phyloP scores from a whole-genome alignment of 2,888 invertebrate species.

The Agrilus mali region DNA sequence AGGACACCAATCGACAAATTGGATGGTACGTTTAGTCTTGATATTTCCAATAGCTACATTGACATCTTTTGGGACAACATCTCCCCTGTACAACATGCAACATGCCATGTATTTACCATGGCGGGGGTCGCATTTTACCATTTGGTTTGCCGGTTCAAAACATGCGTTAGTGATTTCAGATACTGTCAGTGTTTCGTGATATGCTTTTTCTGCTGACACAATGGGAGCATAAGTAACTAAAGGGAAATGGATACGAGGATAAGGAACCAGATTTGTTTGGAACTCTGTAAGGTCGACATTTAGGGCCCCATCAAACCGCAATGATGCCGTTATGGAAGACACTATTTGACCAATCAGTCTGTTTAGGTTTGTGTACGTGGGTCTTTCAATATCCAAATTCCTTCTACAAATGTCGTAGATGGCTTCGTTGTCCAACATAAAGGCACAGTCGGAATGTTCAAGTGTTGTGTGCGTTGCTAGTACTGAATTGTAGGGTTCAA shows the following conservation, averaged over 20 bases:
- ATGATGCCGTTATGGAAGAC: conserved; percentile 45
- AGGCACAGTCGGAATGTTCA: conserved; percentile 49
- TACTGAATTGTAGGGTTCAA: conserved; percentile 51
- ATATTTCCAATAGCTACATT: conserved; percentile 43
- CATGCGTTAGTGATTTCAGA: conserved; percentile 48
- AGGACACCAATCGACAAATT: conserved; percentile 31
- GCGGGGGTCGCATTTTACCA: conserved; percentile 42
- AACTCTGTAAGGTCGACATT: conserved; percentile 49
- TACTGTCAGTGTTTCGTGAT: conserved; percentile 43
- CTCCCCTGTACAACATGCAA: conserved; percentile 38
- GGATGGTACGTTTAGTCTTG: conserved; percentile 41
- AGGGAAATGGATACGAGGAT: conserved; percentile 50
- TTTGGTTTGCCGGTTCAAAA: conserved; percentile 50
- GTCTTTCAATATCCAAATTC: conserved; percentile 47
- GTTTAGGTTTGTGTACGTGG: conserved; percentile 51
- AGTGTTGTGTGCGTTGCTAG: conserved; percentile 47
- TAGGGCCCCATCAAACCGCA: conserved; percentile 46
- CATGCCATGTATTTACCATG: conserved; percentile 45
- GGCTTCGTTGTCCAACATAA: conserved; percentile 39
- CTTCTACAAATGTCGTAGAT: conserved; percentile 43
- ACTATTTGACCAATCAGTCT: conserved; percentile 43
- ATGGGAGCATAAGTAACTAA: conserved; percentile 43
- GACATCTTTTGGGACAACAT: conserved; percentile 36
- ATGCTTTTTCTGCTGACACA: conserved; percentile 45
- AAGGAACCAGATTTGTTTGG: conserved; percentile 45